phyloP scores from a whole-genome alignment of 92 coral and sea anemone species.

The Porites cylindrica region DNA sequence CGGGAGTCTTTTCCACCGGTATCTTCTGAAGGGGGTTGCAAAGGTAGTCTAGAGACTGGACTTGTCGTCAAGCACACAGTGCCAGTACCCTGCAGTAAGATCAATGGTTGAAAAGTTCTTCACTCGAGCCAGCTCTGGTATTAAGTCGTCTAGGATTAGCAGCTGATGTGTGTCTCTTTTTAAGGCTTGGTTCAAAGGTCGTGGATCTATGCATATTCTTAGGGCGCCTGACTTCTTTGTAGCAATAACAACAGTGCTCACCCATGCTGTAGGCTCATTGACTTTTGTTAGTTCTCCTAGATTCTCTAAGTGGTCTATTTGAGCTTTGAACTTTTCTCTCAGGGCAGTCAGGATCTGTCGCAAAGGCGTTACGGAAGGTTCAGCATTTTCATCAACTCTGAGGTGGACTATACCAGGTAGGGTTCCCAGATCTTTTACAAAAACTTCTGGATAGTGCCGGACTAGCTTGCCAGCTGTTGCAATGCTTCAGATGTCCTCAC shows the following conservation, averaged over 20 bases:
- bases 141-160: no score
- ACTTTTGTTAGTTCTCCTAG: conserved; percentile 56
- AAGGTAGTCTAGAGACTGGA: conserved; percentile 69
- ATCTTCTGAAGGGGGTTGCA: conserved; percentile 63
- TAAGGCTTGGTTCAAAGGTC: not conserved
- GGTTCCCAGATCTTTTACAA: no score
- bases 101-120: conserved; percentile 28
- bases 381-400: conserved; percentile 44
- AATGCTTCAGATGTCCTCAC: no score
- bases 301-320: conserved; percentile 52
- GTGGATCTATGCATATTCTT: no score
- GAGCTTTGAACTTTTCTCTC: not conserved
- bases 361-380: conserved; percentile 57
- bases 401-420: conserved; percentile 36
- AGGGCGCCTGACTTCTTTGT: no score
- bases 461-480: no score
- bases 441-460: no score
- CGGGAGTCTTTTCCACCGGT: conserved; percentile 61
- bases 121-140: no score
- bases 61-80: conserved; percentile 56
- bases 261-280: conserved; percentile 15
- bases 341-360: conserved; percentile 63
- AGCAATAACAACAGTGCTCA: conserved; percentile 3
- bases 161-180: no score
- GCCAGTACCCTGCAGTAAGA: conserved; percentile 56